A percentile compares a stretch with the other conserved stretches of the same genome.
phyloP scores from a whole-genome alignment of 2,113 vertebrate genomes.

The Rhinoderma darwinii region DNA sequence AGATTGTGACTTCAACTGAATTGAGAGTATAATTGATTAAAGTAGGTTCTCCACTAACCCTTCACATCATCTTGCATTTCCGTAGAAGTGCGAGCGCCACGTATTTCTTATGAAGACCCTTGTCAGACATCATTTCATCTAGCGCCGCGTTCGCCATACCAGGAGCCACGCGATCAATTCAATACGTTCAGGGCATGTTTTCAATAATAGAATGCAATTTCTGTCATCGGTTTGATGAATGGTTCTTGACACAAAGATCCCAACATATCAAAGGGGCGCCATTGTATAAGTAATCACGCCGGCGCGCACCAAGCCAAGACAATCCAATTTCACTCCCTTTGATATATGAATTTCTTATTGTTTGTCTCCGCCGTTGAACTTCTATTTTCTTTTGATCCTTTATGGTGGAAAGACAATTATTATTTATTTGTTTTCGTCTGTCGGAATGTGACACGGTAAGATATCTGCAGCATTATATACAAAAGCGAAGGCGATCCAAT shows the following conservation, averaged over 20 bases:
- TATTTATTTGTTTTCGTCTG: background rate
- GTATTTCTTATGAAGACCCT: conserved; percentile 10
- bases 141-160: background rate
- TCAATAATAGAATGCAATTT: conserved; percentile 40
- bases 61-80: background rate
- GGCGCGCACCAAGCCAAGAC: background rate
- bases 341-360: conserved; percentile 25
- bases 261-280: background rate
- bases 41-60: background rate
- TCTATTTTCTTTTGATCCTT: conserved; percentile 6
- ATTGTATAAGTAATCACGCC: background rate
- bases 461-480: background rate
- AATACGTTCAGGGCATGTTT: conserved; percentile 20
- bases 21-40: background rate
- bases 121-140: conserved; percentile 14
- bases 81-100: no score
- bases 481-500: background rate
- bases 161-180: conserved; percentile 4
- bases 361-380: conserved; percentile 9
- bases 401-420: background rate
- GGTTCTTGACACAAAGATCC: conserved; percentile 26
- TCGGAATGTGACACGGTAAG: background rate
- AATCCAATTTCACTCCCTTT: conserved; percentile 30
- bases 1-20: background rate
- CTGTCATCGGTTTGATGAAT: conserved; percentile 24